phyloP scores from a whole-genome alignment of 2,113 vertebrate species.

The Pseudois nayaur region DNA sequence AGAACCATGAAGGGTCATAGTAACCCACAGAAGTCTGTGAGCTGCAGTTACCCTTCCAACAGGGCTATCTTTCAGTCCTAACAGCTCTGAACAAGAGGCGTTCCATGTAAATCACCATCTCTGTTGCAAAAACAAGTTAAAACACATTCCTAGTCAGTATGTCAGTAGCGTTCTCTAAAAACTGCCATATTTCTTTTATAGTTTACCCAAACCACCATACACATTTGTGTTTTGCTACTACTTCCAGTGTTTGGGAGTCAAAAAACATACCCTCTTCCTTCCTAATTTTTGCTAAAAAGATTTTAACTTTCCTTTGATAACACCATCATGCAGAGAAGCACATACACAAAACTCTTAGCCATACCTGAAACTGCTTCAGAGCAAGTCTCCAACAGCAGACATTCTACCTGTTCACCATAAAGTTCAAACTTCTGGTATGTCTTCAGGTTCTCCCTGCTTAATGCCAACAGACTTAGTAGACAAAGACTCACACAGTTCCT shows the following conservation, averaged over 20 bases:
- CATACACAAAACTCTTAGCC: background rate
- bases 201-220: background rate
- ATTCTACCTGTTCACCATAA: background rate
- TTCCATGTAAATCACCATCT: background rate
- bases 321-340: background rate
- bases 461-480: background rate
- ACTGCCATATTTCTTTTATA: background rate
- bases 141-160: background rate
- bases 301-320: background rate
- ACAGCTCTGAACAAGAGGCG: background rate
- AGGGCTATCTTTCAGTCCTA: background rate
- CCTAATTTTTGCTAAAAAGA: background rate
- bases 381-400: background rate
- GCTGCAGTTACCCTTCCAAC: background rate
- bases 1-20: background rate
- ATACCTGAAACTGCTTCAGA: background rate
- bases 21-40: background rate
- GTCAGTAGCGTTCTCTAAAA: background rate
- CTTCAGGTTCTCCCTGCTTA: background rate
- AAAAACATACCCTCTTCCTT: background rate
- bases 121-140: background rate
- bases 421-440: background rate
- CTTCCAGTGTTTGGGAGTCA: background rate
- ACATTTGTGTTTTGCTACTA: background rate
- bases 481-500: background rate